phyloP scores from a whole-genome alignment of 1,140 invertebrate species.

The Thalassaphorura encarpata region DNA sequence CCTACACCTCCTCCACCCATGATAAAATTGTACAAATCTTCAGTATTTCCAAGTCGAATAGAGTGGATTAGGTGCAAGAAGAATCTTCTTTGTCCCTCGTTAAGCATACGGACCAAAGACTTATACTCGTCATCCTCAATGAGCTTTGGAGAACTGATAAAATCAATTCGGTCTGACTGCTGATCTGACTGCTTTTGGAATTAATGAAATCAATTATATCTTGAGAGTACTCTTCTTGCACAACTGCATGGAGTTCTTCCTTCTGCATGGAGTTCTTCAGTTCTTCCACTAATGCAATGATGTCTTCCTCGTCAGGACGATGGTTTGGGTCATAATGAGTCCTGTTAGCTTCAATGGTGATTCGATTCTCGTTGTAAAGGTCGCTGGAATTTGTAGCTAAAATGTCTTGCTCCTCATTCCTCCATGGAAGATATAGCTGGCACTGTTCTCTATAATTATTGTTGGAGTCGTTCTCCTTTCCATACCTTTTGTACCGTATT shows the following conservation, averaged over 20 bases:
- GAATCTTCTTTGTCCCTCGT: too few relatives aligned
- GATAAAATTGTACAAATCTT: too few relatives aligned
- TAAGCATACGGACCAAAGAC: too few relatives aligned
- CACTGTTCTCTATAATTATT: background rate
- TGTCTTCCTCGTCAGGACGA: background rate
- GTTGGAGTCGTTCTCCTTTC: background rate
- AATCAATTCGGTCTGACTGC: too few relatives aligned
- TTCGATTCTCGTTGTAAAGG: background rate
- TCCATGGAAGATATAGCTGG: background rate
- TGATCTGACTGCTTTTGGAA: too few relatives aligned
- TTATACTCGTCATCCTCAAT: too few relatives aligned
- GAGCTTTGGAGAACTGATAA: too few relatives aligned
- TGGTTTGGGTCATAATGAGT: background rate
- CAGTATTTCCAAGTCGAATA: too few relatives aligned
- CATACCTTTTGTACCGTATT: background rate
- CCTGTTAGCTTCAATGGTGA: background rate
- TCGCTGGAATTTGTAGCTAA: background rate
- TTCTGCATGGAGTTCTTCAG: background rate
- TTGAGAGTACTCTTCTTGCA: too few relatives aligned
- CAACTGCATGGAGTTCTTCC: background rate
- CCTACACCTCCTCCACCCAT: slow-evolving; percentile 19
- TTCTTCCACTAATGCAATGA: background rate
- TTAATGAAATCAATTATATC: too few relatives aligned
- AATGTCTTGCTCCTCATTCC: background rate
- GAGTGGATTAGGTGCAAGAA: too few relatives aligned